Evolutionary conservation across 2,888 invertebrate genomes (phyloP).

Genomic region (Trachelus iudaicus): DNA sequence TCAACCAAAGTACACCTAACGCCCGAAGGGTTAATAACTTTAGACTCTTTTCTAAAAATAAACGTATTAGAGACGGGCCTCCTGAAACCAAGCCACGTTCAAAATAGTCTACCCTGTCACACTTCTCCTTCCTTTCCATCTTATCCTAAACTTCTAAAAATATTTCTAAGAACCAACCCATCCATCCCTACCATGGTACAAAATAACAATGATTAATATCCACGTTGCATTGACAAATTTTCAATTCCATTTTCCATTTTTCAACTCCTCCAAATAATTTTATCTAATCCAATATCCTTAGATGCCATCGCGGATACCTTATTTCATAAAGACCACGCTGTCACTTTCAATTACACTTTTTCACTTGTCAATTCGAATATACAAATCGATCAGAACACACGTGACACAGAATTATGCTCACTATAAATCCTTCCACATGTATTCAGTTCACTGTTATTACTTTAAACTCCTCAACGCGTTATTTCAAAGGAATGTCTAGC

Average conservation of each 20-base stretch:
- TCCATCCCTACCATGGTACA: neutral
- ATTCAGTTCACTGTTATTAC: slow-evolving; percentile 22
- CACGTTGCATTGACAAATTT: neutral
- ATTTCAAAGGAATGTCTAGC: slow-evolving; percentile 35
- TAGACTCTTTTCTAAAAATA: slow-evolving; percentile 52
- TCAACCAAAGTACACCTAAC: slow-evolving; percentile 19
- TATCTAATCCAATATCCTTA: neutral
- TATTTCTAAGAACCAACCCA: neutral
- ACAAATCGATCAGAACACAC: neutral
- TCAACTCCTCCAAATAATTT: neutral
- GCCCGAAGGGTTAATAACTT: slow-evolving; percentile 52
- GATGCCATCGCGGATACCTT: neutral
- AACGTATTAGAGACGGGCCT: slow-evolving; percentile 18
- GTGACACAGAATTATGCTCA: slow-evolving; percentile 5
- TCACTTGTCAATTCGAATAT: neutral
- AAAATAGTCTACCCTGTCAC: slow-evolving; percentile 29
- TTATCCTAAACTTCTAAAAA: neutral
- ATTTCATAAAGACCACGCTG: neutral
- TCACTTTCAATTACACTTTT: neutral
- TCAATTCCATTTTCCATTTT: neutral
- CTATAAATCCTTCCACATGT: slow-evolving; percentile 14
- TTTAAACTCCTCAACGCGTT: slow-evolving; percentile 22
- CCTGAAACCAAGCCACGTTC: slow-evolving; percentile 20
- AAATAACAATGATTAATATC: neutral
- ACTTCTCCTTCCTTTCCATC: neutral